phyloP scores from a whole-genome alignment of 2,113 vertebrate species.

The Pantherophis guttatus region DNA sequence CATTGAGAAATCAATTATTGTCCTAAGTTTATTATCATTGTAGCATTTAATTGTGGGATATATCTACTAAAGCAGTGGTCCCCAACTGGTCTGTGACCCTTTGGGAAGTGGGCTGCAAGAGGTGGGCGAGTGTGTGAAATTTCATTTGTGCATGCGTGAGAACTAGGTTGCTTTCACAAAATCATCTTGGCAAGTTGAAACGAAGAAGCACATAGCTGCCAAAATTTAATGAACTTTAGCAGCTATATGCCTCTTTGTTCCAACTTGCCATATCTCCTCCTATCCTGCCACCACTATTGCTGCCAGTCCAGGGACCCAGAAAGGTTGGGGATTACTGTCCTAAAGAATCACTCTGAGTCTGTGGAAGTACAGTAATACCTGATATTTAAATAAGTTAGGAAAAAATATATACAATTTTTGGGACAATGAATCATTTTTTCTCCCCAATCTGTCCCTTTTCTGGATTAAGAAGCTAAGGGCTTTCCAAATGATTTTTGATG shows the following conservation, averaged over 20 bases:
- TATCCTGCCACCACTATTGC: neutral
- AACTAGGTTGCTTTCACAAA: neutral
- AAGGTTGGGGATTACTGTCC: neutral
- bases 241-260: too few relatives aligned
- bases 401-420: neutral
- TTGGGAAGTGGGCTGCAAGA: neutral
- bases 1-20: neutral
- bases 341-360: neutral
- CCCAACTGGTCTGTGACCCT: neutral
- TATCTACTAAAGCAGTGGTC: neutral
- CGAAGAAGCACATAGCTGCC: too few relatives aligned
- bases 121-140: neutral
- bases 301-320: neutral
- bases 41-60: neutral
- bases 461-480: neutral
- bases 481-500: neutral
- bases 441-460: neutral
- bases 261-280: neutral
- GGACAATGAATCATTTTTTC: neutral
- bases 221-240: too few relatives aligned
- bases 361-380: neutral
- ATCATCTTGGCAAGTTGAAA: too few relatives aligned
- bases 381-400: neutral
- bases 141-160: neutral
- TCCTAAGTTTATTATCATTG: neutral